These are phyloP conservation scores for Echinops telfairi DNA, from an alignment of 2,113 vertebrate genomes.

Conservation along the genomic window DNA sequence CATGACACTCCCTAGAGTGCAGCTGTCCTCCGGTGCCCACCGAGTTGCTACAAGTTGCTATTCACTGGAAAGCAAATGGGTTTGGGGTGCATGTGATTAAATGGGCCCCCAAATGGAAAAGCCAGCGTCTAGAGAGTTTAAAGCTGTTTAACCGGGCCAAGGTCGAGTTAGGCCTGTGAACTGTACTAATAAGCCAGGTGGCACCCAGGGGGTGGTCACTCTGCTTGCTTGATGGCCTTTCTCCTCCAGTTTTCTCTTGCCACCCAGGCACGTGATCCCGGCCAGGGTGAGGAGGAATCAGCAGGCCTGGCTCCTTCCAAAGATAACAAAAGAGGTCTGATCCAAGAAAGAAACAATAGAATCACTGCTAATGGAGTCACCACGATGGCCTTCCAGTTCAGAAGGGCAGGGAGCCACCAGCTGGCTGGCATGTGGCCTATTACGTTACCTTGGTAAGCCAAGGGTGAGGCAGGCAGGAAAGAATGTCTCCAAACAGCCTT, in stretches of 20 bases:
- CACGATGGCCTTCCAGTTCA: neutral
- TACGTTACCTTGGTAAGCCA: slow-evolving; percentile 43
- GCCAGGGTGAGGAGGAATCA: neutral
- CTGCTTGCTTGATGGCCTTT: neutral
- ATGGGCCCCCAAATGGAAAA: neutral
- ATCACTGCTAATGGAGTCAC: neutral
- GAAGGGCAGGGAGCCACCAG: neutral
- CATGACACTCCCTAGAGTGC: neutral
- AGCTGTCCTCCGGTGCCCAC: neutral
- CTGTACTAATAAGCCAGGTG: neutral
- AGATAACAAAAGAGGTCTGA: slow-evolving; percentile 24
- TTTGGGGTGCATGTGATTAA: neutral
- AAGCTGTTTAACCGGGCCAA: neutral
- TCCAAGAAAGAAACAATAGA: slow-evolving; percentile 27
- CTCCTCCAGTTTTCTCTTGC: neutral
- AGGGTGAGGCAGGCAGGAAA: slow-evolving; percentile 7
- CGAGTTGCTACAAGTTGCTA: neutral
- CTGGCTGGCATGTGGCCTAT: neutral
- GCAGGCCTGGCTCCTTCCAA: neutral
- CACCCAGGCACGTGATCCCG: neutral
- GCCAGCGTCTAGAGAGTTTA: neutral
- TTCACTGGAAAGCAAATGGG: neutral
- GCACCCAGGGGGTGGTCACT: too few species aligned
- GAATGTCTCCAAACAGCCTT: neutral
- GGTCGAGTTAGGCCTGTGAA: neutral